Percentiles rank a stretch among this genome's conserved stretches.
phyloP scores from a whole-genome alignment of 1,140 invertebrate species.

The Penaeus vannamei region DNA sequence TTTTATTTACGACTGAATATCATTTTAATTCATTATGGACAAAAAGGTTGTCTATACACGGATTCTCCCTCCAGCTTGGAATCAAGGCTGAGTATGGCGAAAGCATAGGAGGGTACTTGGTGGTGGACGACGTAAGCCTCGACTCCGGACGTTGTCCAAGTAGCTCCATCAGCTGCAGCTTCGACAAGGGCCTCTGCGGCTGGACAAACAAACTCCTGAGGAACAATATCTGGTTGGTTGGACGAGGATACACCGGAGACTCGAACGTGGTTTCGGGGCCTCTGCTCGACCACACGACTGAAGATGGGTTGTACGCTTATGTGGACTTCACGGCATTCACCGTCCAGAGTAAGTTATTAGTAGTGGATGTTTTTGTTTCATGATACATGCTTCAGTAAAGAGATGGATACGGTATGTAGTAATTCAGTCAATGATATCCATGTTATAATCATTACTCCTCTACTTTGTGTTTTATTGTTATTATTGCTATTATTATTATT shows the following conservation, averaged over 20 bases:
- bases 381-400: too few species aligned
- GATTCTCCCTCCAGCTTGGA: constrained; percentile 6
- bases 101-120: background rate
- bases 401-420: too few species aligned
- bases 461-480: too few species aligned
- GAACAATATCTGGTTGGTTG: constrained; percentile 46
- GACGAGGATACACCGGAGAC: constrained; percentile 46
- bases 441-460: too few species aligned
- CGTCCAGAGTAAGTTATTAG: background rate
- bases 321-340: constrained; percentile 54
- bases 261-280: constrained; percentile 50
- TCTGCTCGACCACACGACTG: constrained; percentile 55
- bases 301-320: constrained; percentile 62
- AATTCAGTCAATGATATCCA: too few species aligned
- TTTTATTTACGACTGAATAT: background rate
- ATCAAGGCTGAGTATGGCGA: constrained; percentile 23
- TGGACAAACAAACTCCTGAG: constrained; percentile 29
- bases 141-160: constrained; percentile 45
- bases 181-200: constrained; percentile 51
- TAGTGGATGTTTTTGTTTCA: background rate
- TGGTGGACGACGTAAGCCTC: constrained; percentile 54
- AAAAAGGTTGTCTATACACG: too few species aligned
- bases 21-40: background rate
- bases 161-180: constrained; percentile 47
- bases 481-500: too few species aligned